A percentile compares a stretch with the other conserved stretches of the same genome.
Conservation (phyloP, 2,113 vertebrate species). For the Amblyopsis rosae region DNA sequence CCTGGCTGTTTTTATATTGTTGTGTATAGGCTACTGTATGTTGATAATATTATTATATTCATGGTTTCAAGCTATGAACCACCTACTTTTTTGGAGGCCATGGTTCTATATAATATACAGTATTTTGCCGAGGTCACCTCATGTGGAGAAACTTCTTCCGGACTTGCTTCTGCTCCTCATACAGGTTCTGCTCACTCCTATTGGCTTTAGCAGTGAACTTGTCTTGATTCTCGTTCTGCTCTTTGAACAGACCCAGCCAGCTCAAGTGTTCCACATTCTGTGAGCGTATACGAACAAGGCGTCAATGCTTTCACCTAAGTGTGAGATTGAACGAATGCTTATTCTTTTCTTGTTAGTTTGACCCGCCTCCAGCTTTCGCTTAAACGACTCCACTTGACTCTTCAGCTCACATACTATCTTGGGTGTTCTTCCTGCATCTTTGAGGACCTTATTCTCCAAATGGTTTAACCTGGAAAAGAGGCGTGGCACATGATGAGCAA, state of each 20-base stretch:
- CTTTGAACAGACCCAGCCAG: constrained; percentile 71
- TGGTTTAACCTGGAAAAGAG: constrained; percentile 43
- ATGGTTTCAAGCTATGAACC: too few relatives aligned
- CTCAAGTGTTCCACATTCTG: constrained; percentile 68
- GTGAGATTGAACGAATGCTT: background rate
- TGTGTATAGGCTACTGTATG: too few relatives aligned
- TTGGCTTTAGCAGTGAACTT: constrained; percentile 30
- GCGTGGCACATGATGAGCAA: background rate
- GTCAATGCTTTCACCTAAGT: background rate
- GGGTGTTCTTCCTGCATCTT: constrained; percentile 43
- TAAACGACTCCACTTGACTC: constrained; percentile 64
- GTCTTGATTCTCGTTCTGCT: constrained; percentile 35
- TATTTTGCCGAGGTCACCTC: constrained; percentile 46
- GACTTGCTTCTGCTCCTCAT: constrained; percentile 58
- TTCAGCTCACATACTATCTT: constrained; percentile 56
- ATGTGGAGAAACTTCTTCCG: constrained; percentile 60
- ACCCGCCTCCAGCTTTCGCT: constrained; percentile 67
- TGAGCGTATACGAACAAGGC: background rate
- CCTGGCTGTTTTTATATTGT: too few relatives aligned
- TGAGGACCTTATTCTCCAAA: constrained; percentile 57
- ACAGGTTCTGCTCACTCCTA: constrained; percentile 27
- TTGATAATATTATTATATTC: too few relatives aligned
- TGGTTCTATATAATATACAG: too few relatives aligned
- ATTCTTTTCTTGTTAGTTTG: background rate
- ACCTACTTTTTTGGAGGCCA: too few relatives aligned